Conservation (phyloP, 2,888 invertebrate species). For the Rotaria magnacalcarata region DNA sequence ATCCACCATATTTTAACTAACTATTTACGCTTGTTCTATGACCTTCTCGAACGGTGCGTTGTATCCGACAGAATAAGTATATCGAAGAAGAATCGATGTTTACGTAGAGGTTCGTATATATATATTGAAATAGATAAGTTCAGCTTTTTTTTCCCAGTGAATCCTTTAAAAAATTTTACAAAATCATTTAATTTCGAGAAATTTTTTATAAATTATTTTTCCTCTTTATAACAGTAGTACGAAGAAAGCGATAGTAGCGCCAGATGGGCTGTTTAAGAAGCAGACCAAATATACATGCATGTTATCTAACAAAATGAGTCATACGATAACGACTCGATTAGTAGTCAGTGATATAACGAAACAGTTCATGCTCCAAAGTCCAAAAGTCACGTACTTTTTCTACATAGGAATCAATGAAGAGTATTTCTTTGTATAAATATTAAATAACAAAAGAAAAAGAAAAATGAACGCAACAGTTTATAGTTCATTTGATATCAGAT, state of each 20-base stretch:
- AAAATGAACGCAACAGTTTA: neutral
- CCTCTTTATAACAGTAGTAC: neutral
- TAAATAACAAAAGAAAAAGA: neutral
- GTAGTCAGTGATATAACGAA: too few relatives aligned
- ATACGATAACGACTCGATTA: neutral
- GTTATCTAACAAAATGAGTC: neutral
- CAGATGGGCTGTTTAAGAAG: neutral
- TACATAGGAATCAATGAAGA: neutral
- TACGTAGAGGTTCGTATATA: neutral
- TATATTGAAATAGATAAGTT: neutral
- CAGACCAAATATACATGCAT: neutral
- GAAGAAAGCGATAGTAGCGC: neutral
- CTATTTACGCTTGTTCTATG: neutral
- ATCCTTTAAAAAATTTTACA: neutral
- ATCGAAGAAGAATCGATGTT: neutral
- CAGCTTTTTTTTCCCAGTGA: neutral
- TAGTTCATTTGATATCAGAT: neutral
- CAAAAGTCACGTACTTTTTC: neutral
- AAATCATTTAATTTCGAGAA: neutral
- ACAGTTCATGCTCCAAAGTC: neutral
- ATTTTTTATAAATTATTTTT: neutral
- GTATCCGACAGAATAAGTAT: neutral
- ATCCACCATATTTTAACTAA: constrained; percentile 15
- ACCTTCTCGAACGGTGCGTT: neutral
- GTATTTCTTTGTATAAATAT: neutral